Evolutionary conservation across 2,888 invertebrate species (phyloP).

Genomic region (Gisinianus flammeolus): DNA sequence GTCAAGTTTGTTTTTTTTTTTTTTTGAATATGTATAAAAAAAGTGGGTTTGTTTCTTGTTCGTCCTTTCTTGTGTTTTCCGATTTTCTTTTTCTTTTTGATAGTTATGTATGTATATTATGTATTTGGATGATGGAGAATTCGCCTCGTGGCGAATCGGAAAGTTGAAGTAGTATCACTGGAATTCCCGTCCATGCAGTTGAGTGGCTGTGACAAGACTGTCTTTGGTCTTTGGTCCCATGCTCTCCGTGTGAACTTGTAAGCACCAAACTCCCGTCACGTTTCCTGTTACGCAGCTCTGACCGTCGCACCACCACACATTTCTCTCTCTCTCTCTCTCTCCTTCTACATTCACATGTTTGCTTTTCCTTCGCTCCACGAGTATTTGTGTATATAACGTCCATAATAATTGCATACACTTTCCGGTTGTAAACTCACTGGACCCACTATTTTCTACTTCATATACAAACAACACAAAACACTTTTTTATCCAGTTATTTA

Average conservation of each 20-base stretch:
- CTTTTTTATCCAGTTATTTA: background rate
- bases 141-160: background rate
- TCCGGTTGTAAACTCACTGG: background rate
- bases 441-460: background rate
- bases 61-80: no score
- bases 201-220: conserved; percentile 28
- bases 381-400: no score
- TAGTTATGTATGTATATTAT: background rate
- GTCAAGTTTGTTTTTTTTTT: background rate
- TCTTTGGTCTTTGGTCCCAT: conserved; percentile 8
- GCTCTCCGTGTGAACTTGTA: conserved; percentile 26
- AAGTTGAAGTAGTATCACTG: background rate
- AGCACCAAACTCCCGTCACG: conserved; percentile 16
- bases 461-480: background rate
- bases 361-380: background rate
- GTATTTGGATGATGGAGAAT: background rate
- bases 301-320: background rate
- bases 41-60: background rate
- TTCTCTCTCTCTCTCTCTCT: background rate
- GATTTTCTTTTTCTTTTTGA: background rate
- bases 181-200: conserved; percentile 27
- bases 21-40: no score
- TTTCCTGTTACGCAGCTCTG: conserved; percentile 25
- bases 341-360: no score
- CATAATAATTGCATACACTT: background rate